phyloP scores from a whole-genome alignment of 2,888 invertebrate genomes.

The Bellardia pandia region DNA sequence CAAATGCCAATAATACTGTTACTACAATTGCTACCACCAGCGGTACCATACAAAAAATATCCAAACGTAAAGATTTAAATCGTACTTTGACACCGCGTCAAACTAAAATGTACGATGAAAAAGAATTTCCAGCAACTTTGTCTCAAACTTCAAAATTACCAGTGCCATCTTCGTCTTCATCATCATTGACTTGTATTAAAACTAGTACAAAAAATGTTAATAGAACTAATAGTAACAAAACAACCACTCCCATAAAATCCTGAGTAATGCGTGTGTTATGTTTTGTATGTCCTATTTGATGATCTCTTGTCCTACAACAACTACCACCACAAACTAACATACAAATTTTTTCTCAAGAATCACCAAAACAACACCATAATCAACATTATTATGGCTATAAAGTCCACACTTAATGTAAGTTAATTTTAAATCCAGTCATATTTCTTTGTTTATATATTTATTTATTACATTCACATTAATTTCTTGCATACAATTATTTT shows the following conservation, averaged over 20 bases:
- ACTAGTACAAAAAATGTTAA: conserved; percentile 29
- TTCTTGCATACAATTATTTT: conserved; percentile 4
- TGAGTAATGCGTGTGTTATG: conserved; percentile 55
- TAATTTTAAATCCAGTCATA: conserved; percentile 38
- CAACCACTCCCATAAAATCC: conserved; percentile 33
- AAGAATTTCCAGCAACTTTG: conserved; percentile 2
- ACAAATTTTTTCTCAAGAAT: not conserved
- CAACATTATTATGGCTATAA: conserved; percentile 1
- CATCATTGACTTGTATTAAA: conserved; percentile 27
- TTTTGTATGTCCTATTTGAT: conserved; percentile 13
- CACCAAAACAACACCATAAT: conserved; percentile 9
- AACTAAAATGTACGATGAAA: conserved; percentile 2
- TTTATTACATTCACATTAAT: conserved; percentile 7
- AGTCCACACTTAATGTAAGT: conserved; percentile 57
- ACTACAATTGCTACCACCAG: not conserved
- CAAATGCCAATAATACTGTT: not conserved
- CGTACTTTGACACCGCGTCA: conserved; percentile 31
- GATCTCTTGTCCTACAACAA: not conserved
- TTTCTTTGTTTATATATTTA: conserved; percentile 12
- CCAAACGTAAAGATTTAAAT: conserved; percentile 49
- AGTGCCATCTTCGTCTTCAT: not conserved
- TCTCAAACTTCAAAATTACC: not conserved
- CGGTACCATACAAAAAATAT: not conserved
- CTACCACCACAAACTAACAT: not conserved
- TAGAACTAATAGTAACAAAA: conserved; percentile 45